A percentile compares a stretch with the other conserved stretches of the same genome.
These are phyloP conservation scores for Diaprepes abbreviatus DNA, from an alignment of 2,888 invertebrate species.

Conservation along the genomic window DNA sequence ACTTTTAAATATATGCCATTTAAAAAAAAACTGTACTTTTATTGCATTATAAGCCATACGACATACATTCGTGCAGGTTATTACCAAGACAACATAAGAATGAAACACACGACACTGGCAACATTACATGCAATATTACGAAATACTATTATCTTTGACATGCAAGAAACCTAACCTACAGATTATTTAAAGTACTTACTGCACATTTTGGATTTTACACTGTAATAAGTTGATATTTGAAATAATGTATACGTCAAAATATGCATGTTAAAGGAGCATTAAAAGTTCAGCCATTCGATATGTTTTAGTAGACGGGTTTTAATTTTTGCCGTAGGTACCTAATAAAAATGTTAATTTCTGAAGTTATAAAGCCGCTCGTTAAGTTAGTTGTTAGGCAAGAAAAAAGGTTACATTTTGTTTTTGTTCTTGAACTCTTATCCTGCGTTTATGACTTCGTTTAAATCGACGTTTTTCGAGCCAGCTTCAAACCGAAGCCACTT, in stretches of 20 bases:
- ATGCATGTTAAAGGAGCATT: conserved; percentile 2
- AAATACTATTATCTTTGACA: conserved; percentile 26
- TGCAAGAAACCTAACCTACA: conserved; percentile 18
- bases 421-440: too few relatives aligned
- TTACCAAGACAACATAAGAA: conserved; percentile 12
- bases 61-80: not conserved
- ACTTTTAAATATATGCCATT: too few relatives aligned
- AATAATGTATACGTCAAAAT: not conserved
- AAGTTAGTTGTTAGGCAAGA: too few relatives aligned
- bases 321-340: not conserved
- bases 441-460: too few relatives aligned
- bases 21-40: too few relatives aligned
- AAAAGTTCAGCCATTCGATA: too few relatives aligned
- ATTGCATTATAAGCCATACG: not conserved
- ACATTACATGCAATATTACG: conserved; percentile 23
- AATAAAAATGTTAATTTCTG: conserved; percentile 3
- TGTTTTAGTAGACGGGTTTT: too few relatives aligned
- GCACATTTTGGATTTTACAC: not conserved
- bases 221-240: not conserved
- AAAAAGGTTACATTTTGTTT: too few relatives aligned
- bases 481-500: too few relatives aligned
- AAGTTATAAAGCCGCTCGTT: too few relatives aligned
- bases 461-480: too few relatives aligned
- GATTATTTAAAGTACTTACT: conserved; percentile 20
- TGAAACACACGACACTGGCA: conserved; percentile 14